Base-by-base conservation (phyloP, 2,797 vertebrate species). In the Iguana delicatissima region DNA sequence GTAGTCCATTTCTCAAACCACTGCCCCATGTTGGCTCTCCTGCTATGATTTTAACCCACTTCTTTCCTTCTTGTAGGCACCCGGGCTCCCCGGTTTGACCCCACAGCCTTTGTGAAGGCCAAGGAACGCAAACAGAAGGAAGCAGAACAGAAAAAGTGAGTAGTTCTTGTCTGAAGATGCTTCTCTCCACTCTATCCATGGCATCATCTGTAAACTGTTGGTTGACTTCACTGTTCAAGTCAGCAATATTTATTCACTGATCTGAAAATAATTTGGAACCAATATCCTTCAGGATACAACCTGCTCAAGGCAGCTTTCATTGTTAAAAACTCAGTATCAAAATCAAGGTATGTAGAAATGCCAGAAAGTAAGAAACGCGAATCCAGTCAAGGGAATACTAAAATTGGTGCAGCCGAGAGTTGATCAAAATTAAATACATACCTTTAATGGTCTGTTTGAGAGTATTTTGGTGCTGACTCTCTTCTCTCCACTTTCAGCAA, bases 101-200 rank as follows among this genome's bases (percentile, higher is more conserved):
- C 99, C n/a, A 99, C 99, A 0, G 98, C 98, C 9, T 99, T 98
- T 84, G 97, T 99, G 92, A 97, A 98, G 93, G 98, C 98, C 93
- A 97, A 97, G 88, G 98, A 98, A 82, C 97, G 97, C 57, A 97
- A 98, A 82, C 98, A 96, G 94, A 98, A 96, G 91, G 98, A 99
- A 81, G 84, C 96, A 0, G 98, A 98, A 13, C 92, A 98, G 46
- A 98, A 98, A 90, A 98, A 97, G 98, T 99, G 89, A 91, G 98
- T 69, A 6, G 52, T 2, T 59, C 2, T 52, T 80, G 38, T 50
- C 83, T 46, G 73, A 50, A 69, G n/a, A 6, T 0, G 3, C n/a
- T 10, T 6, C 6, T 1, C 18, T 5, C 46, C 84, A 7, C 3
- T 26, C 55, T 1, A 6, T 42, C 16, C n/a, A 59, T 20, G 29